These are phyloP conservation scores for Bombus difficillimus DNA, from an alignment of 1,140 invertebrate genomes.

Conservation along the genomic window DNA sequence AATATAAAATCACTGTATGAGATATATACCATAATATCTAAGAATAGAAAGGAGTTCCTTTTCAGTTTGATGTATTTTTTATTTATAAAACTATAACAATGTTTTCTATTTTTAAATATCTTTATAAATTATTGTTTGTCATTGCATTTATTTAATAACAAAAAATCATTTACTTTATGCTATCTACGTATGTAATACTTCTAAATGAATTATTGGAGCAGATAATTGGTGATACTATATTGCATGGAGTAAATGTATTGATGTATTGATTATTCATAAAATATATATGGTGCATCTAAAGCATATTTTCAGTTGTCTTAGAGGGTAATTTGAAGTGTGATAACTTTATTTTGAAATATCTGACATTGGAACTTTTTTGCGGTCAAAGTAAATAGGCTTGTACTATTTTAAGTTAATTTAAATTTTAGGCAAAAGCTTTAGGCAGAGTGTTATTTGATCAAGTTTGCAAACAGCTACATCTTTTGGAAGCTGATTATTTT, in stretches of 20 bases:
- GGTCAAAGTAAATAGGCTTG: too few species aligned
- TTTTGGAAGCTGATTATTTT: slow-evolving; percentile 99
- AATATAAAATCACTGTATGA: not conserved
- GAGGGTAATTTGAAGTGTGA: slow-evolving; percentile 18
- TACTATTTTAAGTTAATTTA: slow-evolving; percentile 42
- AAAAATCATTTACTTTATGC: slow-evolving; percentile 21
- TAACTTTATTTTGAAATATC: not conserved
- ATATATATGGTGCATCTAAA: slow-evolving; percentile 50
- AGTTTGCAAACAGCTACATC: slow-evolving; percentile 96
- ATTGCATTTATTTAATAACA: slow-evolving; percentile 10
- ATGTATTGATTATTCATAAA: slow-evolving; percentile 75
- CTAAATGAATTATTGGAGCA: slow-evolving; percentile 78
- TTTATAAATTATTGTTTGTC: slow-evolving; percentile 3
- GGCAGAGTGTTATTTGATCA: slow-evolving; percentile 97
- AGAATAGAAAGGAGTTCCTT: not conserved
- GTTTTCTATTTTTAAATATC: not conserved
- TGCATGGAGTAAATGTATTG: slow-evolving; percentile 60
- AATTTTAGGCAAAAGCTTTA: slow-evolving; percentile 95
- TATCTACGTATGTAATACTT: slow-evolving; percentile 56
- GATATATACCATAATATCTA: not conserved
- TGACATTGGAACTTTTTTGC: not conserved
- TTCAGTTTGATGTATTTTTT: too few species aligned
- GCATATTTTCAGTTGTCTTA: slow-evolving; percentile 33
- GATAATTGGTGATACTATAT: slow-evolving; percentile 70
- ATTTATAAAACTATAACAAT: too few species aligned